Evolutionary conservation across 2,797 vertebrate genomes (phyloP).

Genomic region (Clarias pachynema): DNA sequence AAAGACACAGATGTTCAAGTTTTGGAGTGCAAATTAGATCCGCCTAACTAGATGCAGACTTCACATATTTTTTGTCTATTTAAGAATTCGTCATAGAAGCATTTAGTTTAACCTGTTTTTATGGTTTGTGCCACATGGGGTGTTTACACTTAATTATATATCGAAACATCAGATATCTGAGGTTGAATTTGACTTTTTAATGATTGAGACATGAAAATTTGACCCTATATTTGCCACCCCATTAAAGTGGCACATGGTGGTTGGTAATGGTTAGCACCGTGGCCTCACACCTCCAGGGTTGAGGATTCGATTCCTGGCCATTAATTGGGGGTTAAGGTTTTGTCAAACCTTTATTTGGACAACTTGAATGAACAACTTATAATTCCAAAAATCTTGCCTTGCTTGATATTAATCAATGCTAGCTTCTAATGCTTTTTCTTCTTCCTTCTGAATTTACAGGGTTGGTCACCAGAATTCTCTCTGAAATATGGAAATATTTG

Average conservation of each 20-base stretch:
- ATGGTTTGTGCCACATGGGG: too few relatives aligned
- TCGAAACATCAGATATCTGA: neutral
- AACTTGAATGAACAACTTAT: neutral
- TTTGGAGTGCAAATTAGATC: conserved; percentile 23
- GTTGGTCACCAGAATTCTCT: conserved; percentile 10
- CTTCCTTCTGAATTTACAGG: conserved; percentile 39
- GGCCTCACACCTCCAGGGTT: too few relatives aligned
- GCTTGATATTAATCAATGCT: neutral
- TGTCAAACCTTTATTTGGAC: neutral
- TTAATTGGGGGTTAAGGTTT: neutral
- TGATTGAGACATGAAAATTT: too few relatives aligned
- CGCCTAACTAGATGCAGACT: conserved; percentile 24
- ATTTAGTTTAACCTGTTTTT: neutral
- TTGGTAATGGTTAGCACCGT: too few relatives aligned
- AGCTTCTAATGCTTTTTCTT: neutral
- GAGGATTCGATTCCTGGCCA: too few relatives aligned
- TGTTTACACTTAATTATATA: conserved; percentile 1
- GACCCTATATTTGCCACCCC: neutral
- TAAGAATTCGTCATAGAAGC: neutral
- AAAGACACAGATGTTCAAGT: conserved; percentile 29
- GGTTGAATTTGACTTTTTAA: neutral
- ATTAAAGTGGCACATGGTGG: too few relatives aligned
- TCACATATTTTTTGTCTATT: neutral
- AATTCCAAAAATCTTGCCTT: conserved; percentile 6
- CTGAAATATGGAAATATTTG: conserved; percentile 55